Percentiles rank a stretch among this genome's conserved stretches.
Evolutionary conservation across 1,140 invertebrate genomes (phyloP).

Genomic region (Aphaenogaster floridana): DNA sequence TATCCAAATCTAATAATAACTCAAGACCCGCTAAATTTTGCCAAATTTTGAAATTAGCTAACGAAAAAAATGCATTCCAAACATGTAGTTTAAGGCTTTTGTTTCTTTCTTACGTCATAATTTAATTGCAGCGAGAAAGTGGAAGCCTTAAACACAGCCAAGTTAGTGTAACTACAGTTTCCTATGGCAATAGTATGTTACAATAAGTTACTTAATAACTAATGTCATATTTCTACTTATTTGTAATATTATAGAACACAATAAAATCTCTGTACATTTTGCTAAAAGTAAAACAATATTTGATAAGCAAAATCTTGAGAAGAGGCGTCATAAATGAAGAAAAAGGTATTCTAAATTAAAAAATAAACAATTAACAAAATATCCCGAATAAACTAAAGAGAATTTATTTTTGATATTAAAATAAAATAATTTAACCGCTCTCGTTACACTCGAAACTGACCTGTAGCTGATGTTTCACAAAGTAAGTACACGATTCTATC

Average conservation of each 20-base stretch:
- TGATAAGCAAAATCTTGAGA: not conserved
- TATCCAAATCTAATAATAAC: not conserved
- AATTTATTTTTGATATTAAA: not conserved
- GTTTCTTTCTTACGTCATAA: not conserved
- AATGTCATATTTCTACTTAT: conserved; percentile 44
- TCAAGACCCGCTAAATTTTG: not conserved
- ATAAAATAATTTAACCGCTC: not conserved
- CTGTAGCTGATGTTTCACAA: not conserved
- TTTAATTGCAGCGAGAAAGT: not conserved
- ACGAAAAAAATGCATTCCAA: not conserved
- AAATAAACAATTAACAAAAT: not conserved
- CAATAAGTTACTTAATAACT: conserved; percentile 42
- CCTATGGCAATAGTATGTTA: not conserved
- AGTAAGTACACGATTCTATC: not conserved
- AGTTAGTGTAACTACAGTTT: conserved; percentile 6
- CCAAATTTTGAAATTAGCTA: not conserved
- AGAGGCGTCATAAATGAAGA: not conserved
- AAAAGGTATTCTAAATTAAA: not conserved
- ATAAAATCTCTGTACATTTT: conserved; percentile 57
- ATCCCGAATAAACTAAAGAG: not conserved
- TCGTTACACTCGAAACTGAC: not conserved
- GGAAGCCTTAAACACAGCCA: not conserved
- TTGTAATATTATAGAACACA: conserved; percentile 38
- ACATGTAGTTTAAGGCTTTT: not conserved
- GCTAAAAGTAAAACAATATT: conserved; percentile 27